Base-by-base conservation (phyloP, 2,888 invertebrate species). In the Erebia aethiops region DNA sequence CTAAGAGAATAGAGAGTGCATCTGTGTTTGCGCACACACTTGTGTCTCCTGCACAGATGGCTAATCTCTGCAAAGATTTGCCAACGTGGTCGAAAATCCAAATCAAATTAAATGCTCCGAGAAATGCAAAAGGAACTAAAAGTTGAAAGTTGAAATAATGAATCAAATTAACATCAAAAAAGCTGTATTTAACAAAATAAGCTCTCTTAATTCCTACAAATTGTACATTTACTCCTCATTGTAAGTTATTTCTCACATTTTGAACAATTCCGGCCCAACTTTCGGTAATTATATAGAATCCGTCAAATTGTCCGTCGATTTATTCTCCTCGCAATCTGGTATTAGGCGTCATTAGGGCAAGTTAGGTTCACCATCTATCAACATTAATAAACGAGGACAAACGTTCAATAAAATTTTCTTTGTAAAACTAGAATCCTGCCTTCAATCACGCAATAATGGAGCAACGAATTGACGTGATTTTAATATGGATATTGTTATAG, bases 271-370 rank as follows among this genome's bases (percentile, higher is more conserved):
- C 26, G 13, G 56, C 0, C 11, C 21, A 57, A 57, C 56, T 57
- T 21, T 26, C 54, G 52, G 56, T 57, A 57, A 57, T 57, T 57
- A 41, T 65, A 65, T 54, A 41, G 52, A 41, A n/a, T 41, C 16
- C 65, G 35, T 57, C 65, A 65, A 65, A 65, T 54, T 52, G 54
- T 9, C 65, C 41, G 41, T 49, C 65, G 21, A 54, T 41, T 65
- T 54, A 54, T 65, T 41, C 41, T 13, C 49, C 51, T 54, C 65
- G 54, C 54, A 21, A 54, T 54, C 54, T 21, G 51, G 21, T n/a
- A 63, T 63, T 63, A 63, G 46, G 14, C 1, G 54, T 41, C 52
- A 65, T 65, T 57, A 57, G 56, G 56, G 21, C 56, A 57, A 11
- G 13, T 21, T 57, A 26, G 56, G 21, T 26, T 57, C 0, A 57